These are phyloP conservation scores for Lipotes vexillifer DNA, from an alignment of 2,113 vertebrate genomes.

Conservation along the genomic window DNA sequence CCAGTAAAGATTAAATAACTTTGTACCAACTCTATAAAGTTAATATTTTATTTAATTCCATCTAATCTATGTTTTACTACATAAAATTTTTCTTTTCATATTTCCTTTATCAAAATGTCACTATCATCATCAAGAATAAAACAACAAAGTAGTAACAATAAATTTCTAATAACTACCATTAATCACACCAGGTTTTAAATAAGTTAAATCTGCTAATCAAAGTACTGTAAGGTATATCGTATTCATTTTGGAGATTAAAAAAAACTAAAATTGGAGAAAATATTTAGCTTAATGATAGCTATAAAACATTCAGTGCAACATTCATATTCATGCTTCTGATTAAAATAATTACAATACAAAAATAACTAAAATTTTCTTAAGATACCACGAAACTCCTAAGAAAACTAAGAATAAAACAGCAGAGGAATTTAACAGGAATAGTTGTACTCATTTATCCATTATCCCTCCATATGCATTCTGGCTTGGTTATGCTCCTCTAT, in stretches of 20 bases:
- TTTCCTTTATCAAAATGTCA: background rate
- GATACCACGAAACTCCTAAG: background rate
- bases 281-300: background rate
- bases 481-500: background rate
- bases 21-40: background rate
- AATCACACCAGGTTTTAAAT: background rate
- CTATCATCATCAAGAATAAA: background rate
- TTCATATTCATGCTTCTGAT: background rate
- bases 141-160: background rate
- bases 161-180: slow-evolving; percentile 7
- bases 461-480: background rate
- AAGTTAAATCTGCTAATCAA: background rate
- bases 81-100: background rate
- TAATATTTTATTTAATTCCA: slow-evolving; percentile 24
- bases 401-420: slow-evolving; percentile 17
- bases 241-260: background rate
- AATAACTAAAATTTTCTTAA: background rate
- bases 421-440: background rate
- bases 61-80: background rate
- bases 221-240: background rate
- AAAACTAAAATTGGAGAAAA: background rate
- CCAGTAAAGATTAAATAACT: slow-evolving; percentile 14
- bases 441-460: background rate
- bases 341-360: slow-evolving; percentile 40
- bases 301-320: slow-evolving; percentile 29